Evolutionary conservation across 2,113 vertebrate species (phyloP).

Genomic region (Sander vitreus): DNA sequence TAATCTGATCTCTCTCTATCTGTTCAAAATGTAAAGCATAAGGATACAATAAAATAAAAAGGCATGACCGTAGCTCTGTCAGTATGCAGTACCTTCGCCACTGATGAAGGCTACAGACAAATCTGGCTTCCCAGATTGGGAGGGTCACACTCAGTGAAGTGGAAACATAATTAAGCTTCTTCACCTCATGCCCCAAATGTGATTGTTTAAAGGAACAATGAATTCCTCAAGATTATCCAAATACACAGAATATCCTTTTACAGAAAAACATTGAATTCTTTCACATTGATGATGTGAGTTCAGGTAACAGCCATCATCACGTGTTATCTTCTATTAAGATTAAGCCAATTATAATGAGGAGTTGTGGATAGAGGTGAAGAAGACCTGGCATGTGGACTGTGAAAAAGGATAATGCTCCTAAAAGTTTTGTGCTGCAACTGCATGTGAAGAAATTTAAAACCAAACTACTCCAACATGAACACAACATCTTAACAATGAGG

Average conservation of each 20-base stretch:
- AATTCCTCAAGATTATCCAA: constrained; percentile 9
- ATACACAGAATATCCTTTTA: not conserved
- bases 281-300: not conserved
- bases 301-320: not conserved
- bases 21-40: constrained; percentile 34
- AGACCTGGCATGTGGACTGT: not conserved
- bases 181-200: constrained; percentile 11
- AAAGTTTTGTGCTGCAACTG: not conserved
- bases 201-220: constrained; percentile 25
- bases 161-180: constrained; percentile 28
- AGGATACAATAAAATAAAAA: constrained; percentile 11
- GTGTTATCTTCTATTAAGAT: not conserved
- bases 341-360: not conserved
- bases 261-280: not conserved
- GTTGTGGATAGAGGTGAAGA: not conserved
- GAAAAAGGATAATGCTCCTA: not conserved
- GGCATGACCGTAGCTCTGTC: not conserved
- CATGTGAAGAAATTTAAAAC: not conserved
- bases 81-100: not conserved
- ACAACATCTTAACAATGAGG: not conserved
- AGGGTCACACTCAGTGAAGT: constrained; percentile 1
- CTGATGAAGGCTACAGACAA: not conserved
- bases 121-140: not conserved
- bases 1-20: constrained; percentile 55
- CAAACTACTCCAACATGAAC: not conserved